Evolutionary conservation across 2,113 vertebrate genomes (phyloP), one percentile per base, ranked within the genome.

Genomic region (Hirundichthys speculiger): DNA sequence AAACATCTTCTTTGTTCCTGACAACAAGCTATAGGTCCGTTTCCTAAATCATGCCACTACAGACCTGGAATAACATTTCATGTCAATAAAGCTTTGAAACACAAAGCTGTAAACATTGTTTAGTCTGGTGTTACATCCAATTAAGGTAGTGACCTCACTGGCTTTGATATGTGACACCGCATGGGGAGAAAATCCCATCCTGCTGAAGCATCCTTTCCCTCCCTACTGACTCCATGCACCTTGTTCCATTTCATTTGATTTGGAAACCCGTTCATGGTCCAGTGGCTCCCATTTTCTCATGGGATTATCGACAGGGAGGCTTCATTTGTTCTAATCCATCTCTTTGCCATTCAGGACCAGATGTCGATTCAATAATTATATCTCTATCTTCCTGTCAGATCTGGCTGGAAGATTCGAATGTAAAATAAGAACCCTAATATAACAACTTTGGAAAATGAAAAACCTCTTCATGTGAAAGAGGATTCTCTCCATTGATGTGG

Each of bases 321-420:
- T 77, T 61, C 51, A 64, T 89, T 89, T 80, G 63, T 82, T 87
- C 75, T 83, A 88, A 89, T 85, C 85, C 75, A 84, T 64, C 81
- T 87, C 71, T 69, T 87, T 88, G 85, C 73, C 83, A 85, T 86
- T 87, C 77, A 73, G 71, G 73, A 88, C 67, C 42, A 40, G 19
- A 34, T 46, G 80, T 79, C 56, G 24, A 79, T 75, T 64, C 64
- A 50, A 75, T 85, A 84, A 84, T 89, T 85, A 79, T 71, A 68
- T 76, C 85, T 85, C 57, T 71, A 73, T 73, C 81, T 76, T 49
- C 56, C 34, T 55, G 34, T 69, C 68, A 53, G 46, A 52, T 70
- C 14, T 46, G 53, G 19, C 22, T 70, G 25, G 64, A 34, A 66
- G 27, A 80, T 77, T 64, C 59, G 24, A 55, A 75, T 79, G 70